These are phyloP conservation scores for Carcina quercana DNA, from an alignment of 2,888 invertebrate genomes.

Conservation along the genomic window DNA sequence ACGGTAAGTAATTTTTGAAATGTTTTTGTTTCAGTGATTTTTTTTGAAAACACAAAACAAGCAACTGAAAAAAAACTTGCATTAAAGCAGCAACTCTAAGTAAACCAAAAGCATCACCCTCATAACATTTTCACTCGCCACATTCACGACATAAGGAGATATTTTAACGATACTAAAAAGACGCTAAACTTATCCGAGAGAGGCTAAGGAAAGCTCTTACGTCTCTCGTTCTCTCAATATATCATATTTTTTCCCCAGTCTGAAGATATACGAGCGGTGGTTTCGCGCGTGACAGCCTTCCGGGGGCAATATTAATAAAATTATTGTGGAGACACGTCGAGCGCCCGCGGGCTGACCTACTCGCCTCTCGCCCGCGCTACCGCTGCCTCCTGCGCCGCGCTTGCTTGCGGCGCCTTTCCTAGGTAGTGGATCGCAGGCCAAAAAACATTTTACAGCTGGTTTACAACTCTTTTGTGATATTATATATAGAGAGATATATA, in stretches of 20 bases:
- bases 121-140: conserved; percentile 19
- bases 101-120: background rate
- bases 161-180: conserved; percentile 51
- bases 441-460: too few relatives aligned
- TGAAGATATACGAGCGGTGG: conserved; percentile 64
- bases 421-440: too few relatives aligned
- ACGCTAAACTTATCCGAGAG: conserved; percentile 51
- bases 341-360: conserved; percentile 42
- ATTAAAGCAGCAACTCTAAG: too few relatives aligned
- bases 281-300: conserved; percentile 68
- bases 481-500: too few relatives aligned
- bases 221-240: conserved; percentile 67
- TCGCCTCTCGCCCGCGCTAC: too few relatives aligned
- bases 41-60: background rate
- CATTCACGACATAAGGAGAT: conserved; percentile 28
- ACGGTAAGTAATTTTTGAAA: background rate
- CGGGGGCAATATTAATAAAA: conserved; percentile 72
- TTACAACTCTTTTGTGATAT: too few relatives aligned
- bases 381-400: too few relatives aligned
- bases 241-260: conserved; percentile 67
- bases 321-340: conserved; percentile 68
- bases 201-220: conserved; percentile 59
- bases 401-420: too few relatives aligned
- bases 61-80: too few relatives aligned
- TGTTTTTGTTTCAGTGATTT: background rate